These are phyloP conservation scores for Periphyllus acericola DNA, from an alignment of 2,888 invertebrate species.

Conservation along the genomic window DNA sequence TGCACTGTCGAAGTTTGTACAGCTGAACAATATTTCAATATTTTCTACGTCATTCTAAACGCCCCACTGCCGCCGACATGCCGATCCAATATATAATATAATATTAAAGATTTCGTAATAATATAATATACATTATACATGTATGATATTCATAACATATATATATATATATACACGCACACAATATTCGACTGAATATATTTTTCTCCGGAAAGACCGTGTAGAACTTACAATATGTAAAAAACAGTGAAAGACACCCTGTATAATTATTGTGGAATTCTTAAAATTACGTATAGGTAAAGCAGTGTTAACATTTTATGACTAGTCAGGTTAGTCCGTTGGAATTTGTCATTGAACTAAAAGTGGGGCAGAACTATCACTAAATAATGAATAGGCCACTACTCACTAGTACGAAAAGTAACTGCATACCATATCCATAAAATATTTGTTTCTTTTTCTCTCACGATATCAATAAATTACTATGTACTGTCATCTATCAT, in stretches of 20 bases:
- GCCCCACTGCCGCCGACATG: not conserved
- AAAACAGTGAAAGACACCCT: slow-evolving; percentile 14
- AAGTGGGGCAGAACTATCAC: slow-evolving; percentile 62
- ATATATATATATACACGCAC: not conserved
- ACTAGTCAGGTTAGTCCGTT: slow-evolving; percentile 60
- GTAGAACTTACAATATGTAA: not conserved
- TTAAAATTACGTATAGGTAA: slow-evolving; percentile 56
- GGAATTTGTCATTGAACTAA: slow-evolving; percentile 62
- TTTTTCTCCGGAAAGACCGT: not conserved
- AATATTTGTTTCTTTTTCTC: slow-evolving; percentile 47
- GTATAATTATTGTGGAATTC: slow-evolving; percentile 56
- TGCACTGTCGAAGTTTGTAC: not conserved
- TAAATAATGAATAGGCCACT: slow-evolving; percentile 60
- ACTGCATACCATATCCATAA: slow-evolving; percentile 54
- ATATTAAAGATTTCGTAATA: slow-evolving; percentile 9
- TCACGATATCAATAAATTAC: slow-evolving; percentile 50
- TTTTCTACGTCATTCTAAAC: not conserved
- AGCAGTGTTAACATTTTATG: slow-evolving; percentile 55
- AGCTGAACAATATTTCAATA: slow-evolving; percentile 31
- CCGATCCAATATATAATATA: not conserved
- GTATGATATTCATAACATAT: no score
- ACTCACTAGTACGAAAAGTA: slow-evolving; percentile 53
- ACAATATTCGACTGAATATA: not conserved
- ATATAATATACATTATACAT: not conserved
- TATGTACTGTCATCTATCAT: not conserved